Percentiles rank a stretch among this genome's conserved stretches.
Conservation (phyloP, 2,113 vertebrate species). For the Xenopus laevis region DNA sequence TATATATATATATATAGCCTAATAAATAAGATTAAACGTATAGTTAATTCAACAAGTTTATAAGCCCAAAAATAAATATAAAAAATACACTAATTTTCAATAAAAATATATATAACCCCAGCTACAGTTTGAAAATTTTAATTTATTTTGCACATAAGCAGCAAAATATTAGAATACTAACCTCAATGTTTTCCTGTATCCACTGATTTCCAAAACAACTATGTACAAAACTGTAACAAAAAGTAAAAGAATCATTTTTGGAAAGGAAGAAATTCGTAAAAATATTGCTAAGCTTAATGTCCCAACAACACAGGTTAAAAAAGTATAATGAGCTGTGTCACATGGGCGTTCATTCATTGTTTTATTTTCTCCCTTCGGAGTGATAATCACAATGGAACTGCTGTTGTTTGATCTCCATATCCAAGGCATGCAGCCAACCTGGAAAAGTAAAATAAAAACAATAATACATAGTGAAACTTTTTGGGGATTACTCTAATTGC, state of each 20-base stretch:
- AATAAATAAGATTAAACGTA: no score
- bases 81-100: no score
- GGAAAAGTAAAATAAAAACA: constrained; percentile 40
- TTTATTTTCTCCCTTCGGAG: constrained; percentile 67
- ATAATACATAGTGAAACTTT: neutral
- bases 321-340: constrained; percentile 82
- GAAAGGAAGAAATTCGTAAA: constrained; percentile 89
- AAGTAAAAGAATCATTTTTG: constrained; percentile 85
- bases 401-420: constrained; percentile 78
- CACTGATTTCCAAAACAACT: constrained; percentile 86
- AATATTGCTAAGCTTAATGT: constrained; percentile 89
- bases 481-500: neutral
- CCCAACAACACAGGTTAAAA: constrained; percentile 86
- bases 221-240: constrained; percentile 82
- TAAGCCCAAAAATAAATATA: no score
- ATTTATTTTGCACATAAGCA: no score
- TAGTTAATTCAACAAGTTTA: no score
- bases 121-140: no score
- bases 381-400: constrained; percentile 81
- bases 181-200: constrained; percentile 77
- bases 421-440: constrained; percentile 96
- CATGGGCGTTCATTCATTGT: constrained; percentile 82
- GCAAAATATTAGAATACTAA: constrained; percentile 55
- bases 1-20: no score
- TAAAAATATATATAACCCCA: no score